phyloP scores from a whole-genome alignment of 2,888 invertebrate species.

The Lobophora halterata region DNA sequence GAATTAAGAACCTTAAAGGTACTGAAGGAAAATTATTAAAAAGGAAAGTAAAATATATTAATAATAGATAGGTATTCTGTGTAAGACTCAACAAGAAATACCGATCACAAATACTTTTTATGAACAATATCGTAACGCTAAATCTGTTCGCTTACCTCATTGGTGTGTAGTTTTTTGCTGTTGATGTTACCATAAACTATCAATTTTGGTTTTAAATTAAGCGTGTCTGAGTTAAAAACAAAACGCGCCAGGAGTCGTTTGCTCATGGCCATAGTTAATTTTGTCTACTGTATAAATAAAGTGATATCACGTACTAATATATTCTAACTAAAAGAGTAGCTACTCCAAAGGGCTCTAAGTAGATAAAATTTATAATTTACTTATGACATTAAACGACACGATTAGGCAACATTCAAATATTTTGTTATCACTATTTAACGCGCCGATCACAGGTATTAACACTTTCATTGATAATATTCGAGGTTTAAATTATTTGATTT shows the following conservation, averaged over 20 bases:
- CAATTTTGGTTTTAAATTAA: slow-evolving; percentile 28
- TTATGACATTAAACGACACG: slow-evolving; percentile 9
- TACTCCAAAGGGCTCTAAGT: too few species aligned
- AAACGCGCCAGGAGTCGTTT: slow-evolving; percentile 41
- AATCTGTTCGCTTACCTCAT: slow-evolving; percentile 40
- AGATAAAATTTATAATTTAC: too few species aligned
- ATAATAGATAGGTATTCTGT: too few species aligned
- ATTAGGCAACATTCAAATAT: slow-evolving; percentile 6
- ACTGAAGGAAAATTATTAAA: too few species aligned
- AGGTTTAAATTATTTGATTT: slow-evolving; percentile 6
- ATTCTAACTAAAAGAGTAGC: too few species aligned
- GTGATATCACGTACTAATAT: too few species aligned
- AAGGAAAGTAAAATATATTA: too few species aligned
- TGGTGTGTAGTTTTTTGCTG: slow-evolving; percentile 40
- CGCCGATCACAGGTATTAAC: background rate
- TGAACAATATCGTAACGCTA: too few species aligned
- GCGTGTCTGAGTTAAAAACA: slow-evolving; percentile 38
- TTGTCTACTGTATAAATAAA: too few species aligned
- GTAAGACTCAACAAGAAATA: too few species aligned
- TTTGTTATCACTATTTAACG: background rate
- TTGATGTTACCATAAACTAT: slow-evolving; percentile 28
- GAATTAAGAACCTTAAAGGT: too few species aligned
- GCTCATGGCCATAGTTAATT: slow-evolving; percentile 49
- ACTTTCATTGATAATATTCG: background rate
- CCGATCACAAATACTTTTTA: too few species aligned